Evolutionary conservation across 2,113 vertebrate species (phyloP).

Genomic region (Leucoraja erinaceus): DNA sequence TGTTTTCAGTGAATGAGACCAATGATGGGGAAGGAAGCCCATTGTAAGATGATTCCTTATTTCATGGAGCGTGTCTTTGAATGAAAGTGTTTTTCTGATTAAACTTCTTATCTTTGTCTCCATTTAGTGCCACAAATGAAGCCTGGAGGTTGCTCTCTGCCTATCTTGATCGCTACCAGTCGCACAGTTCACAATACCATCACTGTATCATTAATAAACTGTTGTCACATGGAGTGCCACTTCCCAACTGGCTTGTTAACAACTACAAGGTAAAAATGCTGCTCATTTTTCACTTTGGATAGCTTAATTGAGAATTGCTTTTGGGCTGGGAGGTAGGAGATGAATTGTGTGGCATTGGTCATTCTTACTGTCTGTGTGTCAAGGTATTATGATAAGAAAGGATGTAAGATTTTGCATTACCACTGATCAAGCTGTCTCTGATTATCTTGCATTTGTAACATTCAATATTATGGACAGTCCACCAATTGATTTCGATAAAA

Average conservation of each 20-base stretch:
- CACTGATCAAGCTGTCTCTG: background rate
- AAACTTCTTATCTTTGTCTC: conserved; percentile 35
- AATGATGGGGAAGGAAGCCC: background rate
- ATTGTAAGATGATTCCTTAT: background rate
- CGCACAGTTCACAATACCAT: conserved; percentile 72
- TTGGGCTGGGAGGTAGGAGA: background rate
- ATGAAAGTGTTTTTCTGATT: background rate
- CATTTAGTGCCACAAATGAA: conserved; percentile 80
- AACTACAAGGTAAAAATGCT: conserved; percentile 74
- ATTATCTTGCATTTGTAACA: background rate
- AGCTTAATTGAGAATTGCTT: background rate
- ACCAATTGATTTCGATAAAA: background rate
- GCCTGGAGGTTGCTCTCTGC: conserved; percentile 80
- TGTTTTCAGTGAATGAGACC: background rate
- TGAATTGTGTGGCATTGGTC: background rate
- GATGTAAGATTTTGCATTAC: background rate
- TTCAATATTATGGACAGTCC: background rate
- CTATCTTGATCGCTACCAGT: conserved; percentile 71
- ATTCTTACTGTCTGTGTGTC: no score
- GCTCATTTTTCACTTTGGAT: background rate
- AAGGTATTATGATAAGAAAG: background rate
- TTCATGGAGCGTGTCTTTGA: background rate
- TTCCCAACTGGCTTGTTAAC: conserved; percentile 85
- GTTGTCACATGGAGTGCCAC: conserved; percentile 74
- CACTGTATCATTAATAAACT: conserved; percentile 85